Percentiles rank a stretch among this genome's conserved stretches.
Conservation (phyloP, 2,797 vertebrate genomes). For the Chelmon rostratus region DNA sequence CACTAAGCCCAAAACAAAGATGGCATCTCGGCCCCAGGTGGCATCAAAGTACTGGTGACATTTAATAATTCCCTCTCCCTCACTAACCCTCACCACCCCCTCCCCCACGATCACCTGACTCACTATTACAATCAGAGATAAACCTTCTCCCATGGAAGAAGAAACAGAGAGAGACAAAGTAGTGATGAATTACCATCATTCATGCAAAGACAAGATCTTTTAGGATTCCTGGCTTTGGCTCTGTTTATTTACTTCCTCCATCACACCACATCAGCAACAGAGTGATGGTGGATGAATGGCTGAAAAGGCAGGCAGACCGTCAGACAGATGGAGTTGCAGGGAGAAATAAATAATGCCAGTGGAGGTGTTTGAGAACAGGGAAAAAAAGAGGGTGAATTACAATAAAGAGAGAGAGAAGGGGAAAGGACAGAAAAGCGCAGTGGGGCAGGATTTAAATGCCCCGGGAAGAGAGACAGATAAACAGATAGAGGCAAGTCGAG, state of each 20-base stretch:
- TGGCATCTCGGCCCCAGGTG: slow-evolving; percentile 77
- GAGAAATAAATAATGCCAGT: slow-evolving; percentile 76
- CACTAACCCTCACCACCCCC: slow-evolving; percentile 45
- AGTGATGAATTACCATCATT: slow-evolving; percentile 75
- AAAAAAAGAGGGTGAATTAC: slow-evolving; percentile 42
- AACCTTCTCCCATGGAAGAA: slow-evolving; percentile 73
- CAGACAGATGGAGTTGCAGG: slow-evolving; percentile 73
- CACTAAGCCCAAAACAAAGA: slow-evolving; percentile 80
- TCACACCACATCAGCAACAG: slow-evolving; percentile 75
- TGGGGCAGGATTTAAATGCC: slow-evolving; percentile 51
- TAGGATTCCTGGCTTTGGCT: slow-evolving; percentile 76
- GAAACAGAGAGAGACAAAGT: slow-evolving; percentile 54
- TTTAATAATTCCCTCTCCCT: slow-evolving; percentile 81
- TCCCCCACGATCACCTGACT: slow-evolving; percentile 75
- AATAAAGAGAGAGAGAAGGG: slow-evolving; percentile 57
- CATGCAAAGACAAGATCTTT: slow-evolving; percentile 82
- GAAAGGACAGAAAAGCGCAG: slow-evolving; percentile 24
- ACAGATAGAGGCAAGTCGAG: slow-evolving; percentile 63
- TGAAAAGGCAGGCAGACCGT: slow-evolving; percentile 65
- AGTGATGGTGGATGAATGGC: slow-evolving; percentile 74
- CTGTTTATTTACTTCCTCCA: slow-evolving; percentile 81
- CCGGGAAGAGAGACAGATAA: slow-evolving; percentile 63
- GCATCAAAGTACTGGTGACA: slow-evolving; percentile 83
- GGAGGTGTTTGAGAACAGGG: slow-evolving; percentile 62
- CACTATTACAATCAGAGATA: slow-evolving; percentile 83